Evolutionary conservation across 1,140 invertebrate species (phyloP).

Genomic region (Rhizoglyphus robini): DNA sequence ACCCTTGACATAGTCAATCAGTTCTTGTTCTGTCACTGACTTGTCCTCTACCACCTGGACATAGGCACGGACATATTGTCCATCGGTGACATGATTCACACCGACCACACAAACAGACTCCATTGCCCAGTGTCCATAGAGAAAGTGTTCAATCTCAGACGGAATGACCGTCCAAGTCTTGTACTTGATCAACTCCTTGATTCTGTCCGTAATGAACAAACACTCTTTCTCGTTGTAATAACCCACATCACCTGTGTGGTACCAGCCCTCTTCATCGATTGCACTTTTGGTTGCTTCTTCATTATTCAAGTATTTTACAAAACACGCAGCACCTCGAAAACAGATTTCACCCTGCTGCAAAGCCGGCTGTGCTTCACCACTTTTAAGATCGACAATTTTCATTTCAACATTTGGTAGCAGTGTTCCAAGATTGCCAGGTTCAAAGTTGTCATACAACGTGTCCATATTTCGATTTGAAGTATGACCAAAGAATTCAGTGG

Average conservation of each 20-base stretch:
- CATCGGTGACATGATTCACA: conserved; percentile 72
- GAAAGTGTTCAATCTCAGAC: conserved; percentile 31
- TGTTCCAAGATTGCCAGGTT: not conserved
- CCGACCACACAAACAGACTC: conserved; percentile 73
- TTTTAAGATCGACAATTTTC: conserved; percentile 41
- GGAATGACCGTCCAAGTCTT: conserved; percentile 27
- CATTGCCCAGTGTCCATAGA: conserved; percentile 62
- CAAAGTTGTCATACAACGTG: not conserved
- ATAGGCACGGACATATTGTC: conserved; percentile 52
- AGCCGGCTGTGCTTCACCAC: conserved; percentile 36
- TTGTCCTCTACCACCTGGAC: conserved; percentile 21
- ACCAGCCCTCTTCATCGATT: conserved; percentile 24
- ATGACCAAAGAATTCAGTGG: not conserved
- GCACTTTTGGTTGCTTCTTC: conserved; percentile 20
- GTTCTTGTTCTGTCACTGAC: conserved; percentile 14
- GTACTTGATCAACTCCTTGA: conserved; percentile 30
- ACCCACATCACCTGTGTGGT: conserved; percentile 27
- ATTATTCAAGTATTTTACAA: conserved; percentile 26
- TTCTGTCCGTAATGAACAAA: conserved; percentile 28
- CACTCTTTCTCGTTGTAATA: conserved; percentile 28
- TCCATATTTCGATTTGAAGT: not conserved
- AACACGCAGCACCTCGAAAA: conserved; percentile 30
- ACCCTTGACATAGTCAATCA: conserved; percentile 20
- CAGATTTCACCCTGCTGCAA: conserved; percentile 40
- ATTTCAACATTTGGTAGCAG: not conserved